Conservation (phyloP, 2,888 invertebrate genomes). For the Xanthia togata region DNA sequence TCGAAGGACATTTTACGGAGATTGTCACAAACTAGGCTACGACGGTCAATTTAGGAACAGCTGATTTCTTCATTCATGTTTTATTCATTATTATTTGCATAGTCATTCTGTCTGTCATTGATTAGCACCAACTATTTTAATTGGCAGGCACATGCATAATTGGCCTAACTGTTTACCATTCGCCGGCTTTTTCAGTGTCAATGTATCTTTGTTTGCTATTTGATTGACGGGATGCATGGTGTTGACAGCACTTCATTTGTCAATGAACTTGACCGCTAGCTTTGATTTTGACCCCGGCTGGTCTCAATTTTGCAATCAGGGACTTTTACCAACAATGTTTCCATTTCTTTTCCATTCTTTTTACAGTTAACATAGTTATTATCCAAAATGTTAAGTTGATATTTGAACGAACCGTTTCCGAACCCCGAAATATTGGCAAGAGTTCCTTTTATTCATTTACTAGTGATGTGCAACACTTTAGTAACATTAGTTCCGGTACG, state of each 20-base stretch:
- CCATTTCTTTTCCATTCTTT: not conserved
- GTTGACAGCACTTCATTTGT: conserved; percentile 27
- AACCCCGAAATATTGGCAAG: not conserved
- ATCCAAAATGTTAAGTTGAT: not conserved
- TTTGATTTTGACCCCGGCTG: conserved; percentile 37
- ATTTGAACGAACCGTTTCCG: conserved; percentile 12
- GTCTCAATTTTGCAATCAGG: not conserved
- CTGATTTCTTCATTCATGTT: conserved; percentile 72
- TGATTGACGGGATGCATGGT: conserved; percentile 30
- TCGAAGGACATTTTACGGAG: conserved; percentile 77
- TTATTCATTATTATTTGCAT: conserved; percentile 67
- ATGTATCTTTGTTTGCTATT: conserved; percentile 31
- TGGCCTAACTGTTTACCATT: conserved; percentile 44
- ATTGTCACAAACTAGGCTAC: conserved; percentile 64
- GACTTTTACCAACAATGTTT: not conserved
- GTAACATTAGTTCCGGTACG: conserved; percentile 13
- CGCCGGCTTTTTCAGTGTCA: conserved; percentile 34
- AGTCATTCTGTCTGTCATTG: conserved; percentile 61
- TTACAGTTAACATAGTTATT: not conserved
- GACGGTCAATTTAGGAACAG: conserved; percentile 66
- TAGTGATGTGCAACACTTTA: conserved; percentile 49
- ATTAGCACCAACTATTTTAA: conserved; percentile 51
- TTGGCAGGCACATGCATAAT: conserved; percentile 39
- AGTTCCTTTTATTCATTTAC: not conserved
- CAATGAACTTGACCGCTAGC: conserved; percentile 55